phyloP scores from a whole-genome alignment of 37 sponge, comb jelly and placozoan genomes.

The Spongia lamella region DNA sequence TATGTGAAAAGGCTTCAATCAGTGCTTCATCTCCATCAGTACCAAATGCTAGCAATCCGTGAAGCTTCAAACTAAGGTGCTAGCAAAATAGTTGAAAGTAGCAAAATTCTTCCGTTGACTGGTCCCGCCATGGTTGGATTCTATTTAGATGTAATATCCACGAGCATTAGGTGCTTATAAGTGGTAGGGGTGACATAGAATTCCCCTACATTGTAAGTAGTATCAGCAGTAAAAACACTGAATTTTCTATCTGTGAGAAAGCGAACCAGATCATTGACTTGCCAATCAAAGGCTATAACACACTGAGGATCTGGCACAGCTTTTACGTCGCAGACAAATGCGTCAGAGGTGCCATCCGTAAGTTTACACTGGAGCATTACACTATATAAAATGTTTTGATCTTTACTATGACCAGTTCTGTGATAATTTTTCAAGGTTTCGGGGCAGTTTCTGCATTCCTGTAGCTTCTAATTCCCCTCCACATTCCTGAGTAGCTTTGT shows the following conservation, averaged over 20 bases:
- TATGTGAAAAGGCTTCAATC: slow-evolving; percentile 7
- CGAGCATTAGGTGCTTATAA: slow-evolving; percentile 36
- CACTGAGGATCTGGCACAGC: slow-evolving; percentile 43
- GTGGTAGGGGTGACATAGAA: slow-evolving; percentile 44
- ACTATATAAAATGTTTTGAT: slow-evolving; percentile 28
- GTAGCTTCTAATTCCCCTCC: slow-evolving; percentile 23
- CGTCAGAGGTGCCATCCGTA: slow-evolving; percentile 15
- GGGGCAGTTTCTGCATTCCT: slow-evolving; percentile 7
- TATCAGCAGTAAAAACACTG: slow-evolving; percentile 30
- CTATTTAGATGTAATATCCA: slow-evolving; percentile 16
- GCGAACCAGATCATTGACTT: slow-evolving; percentile 20
- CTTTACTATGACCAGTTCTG: not conserved
- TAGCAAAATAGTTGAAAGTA: slow-evolving; percentile 4
- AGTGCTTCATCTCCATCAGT: slow-evolving; percentile 18
- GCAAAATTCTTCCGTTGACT: slow-evolving; percentile 1
- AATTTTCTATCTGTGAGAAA: slow-evolving; percentile 9
- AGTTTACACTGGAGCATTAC: slow-evolving; percentile 50
- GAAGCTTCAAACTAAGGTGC: not conserved
- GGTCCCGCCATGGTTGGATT: slow-evolving; percentile 38
- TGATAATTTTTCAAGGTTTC: not conserved
- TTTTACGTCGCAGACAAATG: slow-evolving; percentile 40
- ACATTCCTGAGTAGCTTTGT: slow-evolving; percentile 5
- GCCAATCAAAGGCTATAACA: slow-evolving; percentile 38
- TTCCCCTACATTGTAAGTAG: slow-evolving; percentile 47
- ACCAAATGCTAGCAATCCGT: not conserved